A percentile compares a stretch with the other conserved stretches of the same genome.
Evolutionary conservation across 1,140 invertebrate genomes (phyloP).

Genomic region (Drosophila melanogaster): DNA sequence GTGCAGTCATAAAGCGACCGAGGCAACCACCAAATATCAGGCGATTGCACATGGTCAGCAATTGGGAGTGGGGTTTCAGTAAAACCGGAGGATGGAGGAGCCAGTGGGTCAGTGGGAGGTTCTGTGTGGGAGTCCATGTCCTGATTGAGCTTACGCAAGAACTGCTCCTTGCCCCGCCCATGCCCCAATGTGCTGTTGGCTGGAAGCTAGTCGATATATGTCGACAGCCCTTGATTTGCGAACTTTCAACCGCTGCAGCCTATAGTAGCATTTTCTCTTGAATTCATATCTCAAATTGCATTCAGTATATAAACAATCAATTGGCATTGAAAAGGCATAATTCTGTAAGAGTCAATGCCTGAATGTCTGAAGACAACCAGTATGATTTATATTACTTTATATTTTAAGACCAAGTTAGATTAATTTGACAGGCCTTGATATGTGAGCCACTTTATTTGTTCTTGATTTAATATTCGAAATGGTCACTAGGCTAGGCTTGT

Average conservation of each 20-base stretch:
- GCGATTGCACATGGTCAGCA: constrained; percentile 60
- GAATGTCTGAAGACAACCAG: too few relatives aligned
- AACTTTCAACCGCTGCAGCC: constrained; percentile 12
- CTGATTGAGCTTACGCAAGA: constrained; percentile 50
- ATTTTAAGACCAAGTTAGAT: background rate
- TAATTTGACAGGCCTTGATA: constrained; percentile 16
- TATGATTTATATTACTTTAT: too few relatives aligned
- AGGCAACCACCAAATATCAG: constrained; percentile 74
- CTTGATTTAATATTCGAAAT: constrained; percentile 7
- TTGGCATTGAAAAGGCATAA: background rate
- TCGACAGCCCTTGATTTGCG: constrained; percentile 38
- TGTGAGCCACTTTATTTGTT: constrained; percentile 3
- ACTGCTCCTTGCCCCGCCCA: constrained; percentile 9
- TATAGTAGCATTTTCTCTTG: constrained; percentile 1
- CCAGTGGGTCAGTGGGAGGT: too few relatives aligned
- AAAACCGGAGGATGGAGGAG: background rate
- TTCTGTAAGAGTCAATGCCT: background rate
- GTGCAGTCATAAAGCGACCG: constrained; percentile 31
- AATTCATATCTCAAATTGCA: constrained; percentile 18
- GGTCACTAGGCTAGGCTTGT: background rate
- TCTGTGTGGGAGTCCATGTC: background rate
- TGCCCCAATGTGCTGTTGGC: constrained; percentile 16
- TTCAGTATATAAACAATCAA: constrained; percentile 10
- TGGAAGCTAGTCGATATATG: constrained; percentile 34
- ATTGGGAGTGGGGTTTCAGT: background rate